Conservation (phyloP, 2,113 vertebrate genomes). For the Paramormyrops kingsleyae region DNA sequence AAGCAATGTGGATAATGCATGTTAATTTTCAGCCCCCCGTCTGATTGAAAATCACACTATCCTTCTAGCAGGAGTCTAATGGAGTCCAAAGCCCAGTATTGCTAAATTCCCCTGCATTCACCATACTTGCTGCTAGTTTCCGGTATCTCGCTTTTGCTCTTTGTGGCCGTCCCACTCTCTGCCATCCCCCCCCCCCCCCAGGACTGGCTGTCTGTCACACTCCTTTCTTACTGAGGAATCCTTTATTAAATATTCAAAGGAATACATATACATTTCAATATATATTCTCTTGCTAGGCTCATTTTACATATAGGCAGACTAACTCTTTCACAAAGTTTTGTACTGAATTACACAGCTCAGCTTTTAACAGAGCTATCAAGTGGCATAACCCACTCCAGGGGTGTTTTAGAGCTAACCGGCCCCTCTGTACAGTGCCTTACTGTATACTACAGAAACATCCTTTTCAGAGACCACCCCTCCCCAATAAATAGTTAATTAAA, state of each 20-base stretch:
- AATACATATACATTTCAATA: neutral
- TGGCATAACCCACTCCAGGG: neutral
- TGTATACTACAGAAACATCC: neutral
- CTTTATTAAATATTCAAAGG: neutral
- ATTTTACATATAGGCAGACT: neutral
- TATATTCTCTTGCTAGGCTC: neutral
- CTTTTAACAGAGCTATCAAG: neutral
- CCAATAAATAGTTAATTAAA: neutral
- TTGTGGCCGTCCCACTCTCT: neutral
- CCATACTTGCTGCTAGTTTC: neutral
- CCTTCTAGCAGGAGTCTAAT: neutral
- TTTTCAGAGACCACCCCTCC: neutral
- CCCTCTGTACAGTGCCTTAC: neutral
- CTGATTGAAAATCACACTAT: too few species aligned
- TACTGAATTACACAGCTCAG: constrained; percentile 4
- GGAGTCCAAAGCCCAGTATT: neutral
- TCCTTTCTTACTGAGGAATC: neutral
- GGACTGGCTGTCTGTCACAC: neutral
- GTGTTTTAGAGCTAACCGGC: neutral
- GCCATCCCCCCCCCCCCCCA: neutral
- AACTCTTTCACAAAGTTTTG: neutral
- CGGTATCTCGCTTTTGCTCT: neutral
- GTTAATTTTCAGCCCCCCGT: too few species aligned
- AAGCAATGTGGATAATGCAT: too few species aligned
- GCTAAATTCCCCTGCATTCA: neutral